phyloP scores from a whole-genome alignment of 1,140 invertebrate species.

The Drosophila parvula region DNA sequence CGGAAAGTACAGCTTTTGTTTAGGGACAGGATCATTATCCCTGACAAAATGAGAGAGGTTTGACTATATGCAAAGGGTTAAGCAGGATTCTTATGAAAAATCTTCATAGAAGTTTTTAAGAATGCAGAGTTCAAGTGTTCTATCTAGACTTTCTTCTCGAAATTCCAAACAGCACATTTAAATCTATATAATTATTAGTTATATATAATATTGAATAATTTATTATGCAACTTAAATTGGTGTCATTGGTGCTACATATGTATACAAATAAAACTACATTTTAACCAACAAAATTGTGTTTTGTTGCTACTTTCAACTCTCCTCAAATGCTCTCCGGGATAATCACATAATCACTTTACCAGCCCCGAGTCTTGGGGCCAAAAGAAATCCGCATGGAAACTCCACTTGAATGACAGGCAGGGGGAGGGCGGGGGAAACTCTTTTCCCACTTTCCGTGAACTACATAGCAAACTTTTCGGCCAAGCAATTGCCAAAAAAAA shows the following conservation, averaged over 20 bases:
- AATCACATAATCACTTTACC: constrained; percentile 46
- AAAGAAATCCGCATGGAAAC: constrained; percentile 34
- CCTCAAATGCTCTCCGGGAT: neutral
- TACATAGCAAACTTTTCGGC: constrained; percentile 43
- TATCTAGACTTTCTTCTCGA: neutral
- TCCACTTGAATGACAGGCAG: constrained; percentile 46
- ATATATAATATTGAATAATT: neutral
- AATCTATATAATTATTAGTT: neutral
- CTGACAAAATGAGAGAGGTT: neutral
- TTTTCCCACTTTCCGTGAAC: constrained; percentile 34
- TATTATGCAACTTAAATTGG: constrained; percentile 11
- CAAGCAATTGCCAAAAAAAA: constrained; percentile 57
- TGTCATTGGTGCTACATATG: constrained; percentile 36
- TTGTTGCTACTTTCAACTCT: neutral
- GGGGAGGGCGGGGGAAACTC: constrained; percentile 32
- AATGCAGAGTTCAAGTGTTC: neutral
- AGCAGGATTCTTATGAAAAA: neutral
- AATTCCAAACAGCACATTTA: constrained; percentile 8
- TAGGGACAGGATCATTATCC: neutral
- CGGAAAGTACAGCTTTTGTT: constrained; percentile 79
- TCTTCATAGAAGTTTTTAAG: neutral
- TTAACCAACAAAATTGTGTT: neutral
- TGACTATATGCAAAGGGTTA: neutral
- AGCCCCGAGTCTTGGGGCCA: neutral
- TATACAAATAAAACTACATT: constrained; percentile 13